Conservation (phyloP, 2,797 vertebrate genomes). For the Rhynchotus rufescens region DNA sequence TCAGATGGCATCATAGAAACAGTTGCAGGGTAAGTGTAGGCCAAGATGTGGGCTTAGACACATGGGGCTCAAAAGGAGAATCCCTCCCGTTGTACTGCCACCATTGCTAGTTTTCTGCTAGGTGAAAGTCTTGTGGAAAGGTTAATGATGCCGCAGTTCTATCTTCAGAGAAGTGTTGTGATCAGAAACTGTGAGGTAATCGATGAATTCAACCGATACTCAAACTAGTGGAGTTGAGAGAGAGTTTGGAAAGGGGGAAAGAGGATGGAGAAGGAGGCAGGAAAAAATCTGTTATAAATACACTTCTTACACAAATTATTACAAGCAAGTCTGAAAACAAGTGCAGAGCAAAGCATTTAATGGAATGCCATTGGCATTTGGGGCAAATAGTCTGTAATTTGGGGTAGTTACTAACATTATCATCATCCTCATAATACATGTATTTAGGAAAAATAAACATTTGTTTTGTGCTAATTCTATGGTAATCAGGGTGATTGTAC, state of each 20-base stretch:
- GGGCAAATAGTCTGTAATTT: slow-evolving; percentile 70
- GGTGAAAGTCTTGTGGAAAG: slow-evolving; percentile 6
- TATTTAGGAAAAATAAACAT: slow-evolving; percentile 83
- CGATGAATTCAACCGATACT: slow-evolving; percentile 24
- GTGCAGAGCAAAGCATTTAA: slow-evolving; percentile 70
- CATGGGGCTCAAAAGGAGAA: not conserved
- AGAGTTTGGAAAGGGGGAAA: not conserved
- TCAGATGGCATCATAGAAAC: not conserved
- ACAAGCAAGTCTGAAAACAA: slow-evolving; percentile 65
- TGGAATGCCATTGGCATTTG: slow-evolving; percentile 47
- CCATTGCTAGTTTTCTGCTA: not conserved
- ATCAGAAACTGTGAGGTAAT: slow-evolving; percentile 17
- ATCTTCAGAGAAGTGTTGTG: not conserved
- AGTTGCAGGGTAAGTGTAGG: not conserved
- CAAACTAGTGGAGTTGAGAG: not conserved
- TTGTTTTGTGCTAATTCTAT: slow-evolving; percentile 84
- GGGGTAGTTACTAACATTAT: slow-evolving; percentile 69
- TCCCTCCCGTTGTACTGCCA: not conserved
- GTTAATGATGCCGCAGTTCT: slow-evolving; percentile 2
- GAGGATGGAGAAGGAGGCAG: slow-evolving; percentile 7
- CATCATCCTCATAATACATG: slow-evolving; percentile 72
- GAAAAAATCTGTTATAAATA: slow-evolving; percentile 62
- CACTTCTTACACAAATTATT: slow-evolving; percentile 40
- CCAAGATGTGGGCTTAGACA: not conserved
- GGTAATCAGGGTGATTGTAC: slow-evolving; percentile 83